These are phyloP conservation scores for Argya squamiceps DNA, from an alignment of 2,797 vertebrate genomes.

Conservation along the genomic window DNA sequence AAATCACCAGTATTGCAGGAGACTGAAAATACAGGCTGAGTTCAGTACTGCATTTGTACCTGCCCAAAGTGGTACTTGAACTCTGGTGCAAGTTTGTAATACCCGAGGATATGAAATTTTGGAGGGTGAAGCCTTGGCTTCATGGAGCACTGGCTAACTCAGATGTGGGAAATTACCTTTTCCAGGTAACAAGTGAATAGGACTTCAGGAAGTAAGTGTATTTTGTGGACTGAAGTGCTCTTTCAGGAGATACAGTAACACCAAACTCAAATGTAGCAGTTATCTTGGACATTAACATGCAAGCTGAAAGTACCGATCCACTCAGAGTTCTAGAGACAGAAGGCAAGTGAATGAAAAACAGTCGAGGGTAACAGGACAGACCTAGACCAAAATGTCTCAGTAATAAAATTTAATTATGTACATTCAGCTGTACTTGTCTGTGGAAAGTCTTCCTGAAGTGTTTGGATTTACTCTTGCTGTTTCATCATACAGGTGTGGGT, in stretches of 20 bases:
- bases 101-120: fast-evolving
- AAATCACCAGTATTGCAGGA: neutral
- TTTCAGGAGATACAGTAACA: neutral
- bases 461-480: neutral
- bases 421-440: neutral
- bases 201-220: neutral
- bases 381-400: neutral
- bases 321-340: neutral
- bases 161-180: neutral
- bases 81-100: neutral
- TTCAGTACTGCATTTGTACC: neutral
- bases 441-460: neutral
- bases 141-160: neutral
- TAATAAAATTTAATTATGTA: neutral
- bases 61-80: neutral
- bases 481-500: fast-evolving
- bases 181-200: neutral
- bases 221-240: neutral
- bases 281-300: neutral
- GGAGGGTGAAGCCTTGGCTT: neutral
- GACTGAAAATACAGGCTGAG: neutral
- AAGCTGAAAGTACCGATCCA: neutral
- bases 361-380: neutral
- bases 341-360: neutral
- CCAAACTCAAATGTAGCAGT: neutral